phyloP scores from a whole-genome alignment of 2,888 invertebrate genomes.

The Uloborus plumipes region DNA sequence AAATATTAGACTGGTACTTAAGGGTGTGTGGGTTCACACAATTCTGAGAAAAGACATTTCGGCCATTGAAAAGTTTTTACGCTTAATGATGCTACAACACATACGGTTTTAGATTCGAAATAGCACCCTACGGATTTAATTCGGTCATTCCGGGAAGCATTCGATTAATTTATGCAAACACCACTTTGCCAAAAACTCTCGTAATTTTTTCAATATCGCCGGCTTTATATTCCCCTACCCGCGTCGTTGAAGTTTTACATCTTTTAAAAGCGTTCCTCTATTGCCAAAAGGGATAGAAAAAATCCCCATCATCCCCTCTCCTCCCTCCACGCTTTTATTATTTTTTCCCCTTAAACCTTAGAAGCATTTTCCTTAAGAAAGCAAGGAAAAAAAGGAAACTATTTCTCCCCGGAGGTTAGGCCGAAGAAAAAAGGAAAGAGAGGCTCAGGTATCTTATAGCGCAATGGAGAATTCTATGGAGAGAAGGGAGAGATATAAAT shows the following conservation, averaged over 20 bases:
- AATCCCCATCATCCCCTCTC: neutral
- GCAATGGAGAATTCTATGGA: conserved; percentile 50
- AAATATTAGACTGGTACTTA: too few relatives aligned
- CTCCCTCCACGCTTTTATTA: neutral
- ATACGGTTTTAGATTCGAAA: neutral
- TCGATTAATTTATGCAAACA: conserved; percentile 55
- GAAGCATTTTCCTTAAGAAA: conserved; percentile 30
- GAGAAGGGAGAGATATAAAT: conserved; percentile 42
- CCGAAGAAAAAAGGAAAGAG: neutral
- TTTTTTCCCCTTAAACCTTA: conserved; percentile 32
- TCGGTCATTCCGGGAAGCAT: conserved; percentile 22
- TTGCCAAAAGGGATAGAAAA: conserved; percentile 9
- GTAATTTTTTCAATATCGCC: conserved; percentile 49
- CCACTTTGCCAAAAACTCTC: conserved; percentile 44
- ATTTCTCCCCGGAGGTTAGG: conserved; percentile 16
- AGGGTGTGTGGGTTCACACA: too few relatives aligned
- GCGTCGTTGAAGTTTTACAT: conserved; percentile 23
- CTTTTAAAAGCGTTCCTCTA: conserved; percentile 24
- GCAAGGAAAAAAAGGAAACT: conserved; percentile 25
- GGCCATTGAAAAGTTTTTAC: too few relatives aligned
- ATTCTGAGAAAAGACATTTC: too few relatives aligned
- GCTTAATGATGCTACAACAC: too few relatives aligned
- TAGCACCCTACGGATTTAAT: conserved; percentile 11
- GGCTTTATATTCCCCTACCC: conserved; percentile 13
- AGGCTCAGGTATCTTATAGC: conserved; percentile 60